Evolutionary conservation across 2,888 invertebrate genomes (phyloP), one percentile per base, ranked within the genome.

Genomic region (Argynnis bischoffii): DNA sequence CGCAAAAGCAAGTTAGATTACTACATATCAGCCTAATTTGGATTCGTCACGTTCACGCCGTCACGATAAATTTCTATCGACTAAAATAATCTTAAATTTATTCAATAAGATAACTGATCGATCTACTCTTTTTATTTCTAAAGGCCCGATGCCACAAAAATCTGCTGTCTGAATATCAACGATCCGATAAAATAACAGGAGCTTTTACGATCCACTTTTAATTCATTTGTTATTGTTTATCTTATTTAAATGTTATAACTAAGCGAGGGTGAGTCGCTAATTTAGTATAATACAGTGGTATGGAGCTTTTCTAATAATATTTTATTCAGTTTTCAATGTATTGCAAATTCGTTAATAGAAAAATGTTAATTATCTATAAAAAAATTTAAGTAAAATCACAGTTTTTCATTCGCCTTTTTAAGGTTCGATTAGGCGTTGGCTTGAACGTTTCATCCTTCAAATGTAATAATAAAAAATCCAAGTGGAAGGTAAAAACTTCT

Each of bases 91-190:
- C 50, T 66, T 35, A 66, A 66, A 60, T 64, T 68, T 60, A 68
- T 68, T 68, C 64, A 64, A 64, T 64, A 57, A 68, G 59, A 67
- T 67, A 47, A 67, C 31, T 35, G 47, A 64, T 64, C 64, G 57
- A 67, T 67, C 54, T 64, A 55, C 68, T 57, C n/a, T 54, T 54
- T 46, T 64, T 64, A 59, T 41, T 50, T 68, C 14, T 6, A 48
- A 55, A 68, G 31, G 47, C 55, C 26, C 59, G 54, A 31, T 60
- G 59, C 59, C 65, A 53, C 59, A 60, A 55, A 59, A 60, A 21
- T 35, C 59, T 41, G 59, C 59, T 47, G 41, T 55, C 41, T 53
- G 64, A 68, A 68, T 68, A 60, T 64, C 64, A 68, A 68, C 60
- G 59, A 64, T 54, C 55, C 48, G 60, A 55, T 64, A 68, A 64